Evolutionary conservation across 2,797 vertebrate genomes (phyloP).

Genomic region (Carduelis carduelis): DNA sequence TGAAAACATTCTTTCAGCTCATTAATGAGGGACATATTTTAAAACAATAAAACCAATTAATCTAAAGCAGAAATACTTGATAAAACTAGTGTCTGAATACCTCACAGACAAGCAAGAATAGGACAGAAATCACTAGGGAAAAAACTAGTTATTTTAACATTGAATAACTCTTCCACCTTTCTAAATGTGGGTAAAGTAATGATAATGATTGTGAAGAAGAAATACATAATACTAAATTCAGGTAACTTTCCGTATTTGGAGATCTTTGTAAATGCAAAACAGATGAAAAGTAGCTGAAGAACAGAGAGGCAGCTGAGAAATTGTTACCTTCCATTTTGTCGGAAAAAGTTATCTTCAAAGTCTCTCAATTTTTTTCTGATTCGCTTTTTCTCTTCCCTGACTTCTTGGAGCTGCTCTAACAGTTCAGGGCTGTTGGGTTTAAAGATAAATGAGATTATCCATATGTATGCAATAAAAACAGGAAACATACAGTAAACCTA

Average conservation of each 20-base stretch:
- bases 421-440: conserved; percentile 85
- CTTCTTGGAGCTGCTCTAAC: conserved; percentile 93
- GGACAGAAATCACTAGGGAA: neutral
- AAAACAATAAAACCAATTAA: neutral
- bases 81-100: neutral
- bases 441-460: neutral
- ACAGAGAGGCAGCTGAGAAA: neutral
- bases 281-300: neutral
- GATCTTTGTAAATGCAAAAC: neutral
- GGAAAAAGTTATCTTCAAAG: conserved; percentile 96
- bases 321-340: conserved; percentile 92
- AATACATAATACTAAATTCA: neutral
- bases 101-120: neutral
- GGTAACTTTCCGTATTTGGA: neutral
- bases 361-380: conserved; percentile 94
- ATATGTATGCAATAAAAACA: neutral
- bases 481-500: neutral
- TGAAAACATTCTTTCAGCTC: neutral
- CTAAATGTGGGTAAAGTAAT: neutral
- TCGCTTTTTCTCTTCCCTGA: conserved; percentile 93
- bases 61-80: neutral
- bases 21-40: neutral
- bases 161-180: neutral
- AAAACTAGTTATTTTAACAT: rapidly evolving
- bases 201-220: neutral